Evolutionary conservation across 1,140 invertebrate genomes (phyloP), one percentile per base, ranked within the genome.

Genomic region (Dinothrombium tinctorium): DNA sequence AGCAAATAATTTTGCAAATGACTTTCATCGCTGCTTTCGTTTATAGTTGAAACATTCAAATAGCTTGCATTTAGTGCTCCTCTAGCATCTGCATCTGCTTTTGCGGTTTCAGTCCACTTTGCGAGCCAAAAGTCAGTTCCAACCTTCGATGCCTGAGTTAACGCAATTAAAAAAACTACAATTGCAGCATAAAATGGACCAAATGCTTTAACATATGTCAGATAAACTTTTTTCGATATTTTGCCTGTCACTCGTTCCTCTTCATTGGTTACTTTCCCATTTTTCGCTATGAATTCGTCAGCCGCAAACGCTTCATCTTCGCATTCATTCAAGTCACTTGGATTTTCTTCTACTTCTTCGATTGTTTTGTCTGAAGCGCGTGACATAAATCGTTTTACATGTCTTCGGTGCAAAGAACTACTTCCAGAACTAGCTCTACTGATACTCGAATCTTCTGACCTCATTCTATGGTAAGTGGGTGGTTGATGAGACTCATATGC

Each of bases 141-240:
- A 3, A 53, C 43, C 37, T 47, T 48, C 12, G 48, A 33, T 7
- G 43, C 47, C 48, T 57, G 55, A 26, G 47, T 54, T 25, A 33
- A 25, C 14, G 53, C 36, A 12, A 54, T 63, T 14, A 67, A 62
- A 28, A 62, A 48, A 40, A 73, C 54, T 51, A 67, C 73, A 14
- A 66, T 33, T 40, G 63, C 23, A 14, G 56, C 63, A 40, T 68
- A 55, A 26, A 59, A 47, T 35, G 66, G 50, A 1, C 70, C 71
- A 49, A 72, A 73, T 14, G 71, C 64, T 37, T 58, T 61, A 41
- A 72, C 53, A 49, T 76, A 76, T 23, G 63, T 56, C 33, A 68
- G 46, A 56, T 75, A 76, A 35, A 73, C 65, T 47, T 58, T 57
- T 42, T 55, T 51, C 15, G 66, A 64, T 44, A 74, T 69, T 47